Conservation (phyloP, 92 coral and sea anemone genomes). For the Galaxea fascicularis region DNA sequence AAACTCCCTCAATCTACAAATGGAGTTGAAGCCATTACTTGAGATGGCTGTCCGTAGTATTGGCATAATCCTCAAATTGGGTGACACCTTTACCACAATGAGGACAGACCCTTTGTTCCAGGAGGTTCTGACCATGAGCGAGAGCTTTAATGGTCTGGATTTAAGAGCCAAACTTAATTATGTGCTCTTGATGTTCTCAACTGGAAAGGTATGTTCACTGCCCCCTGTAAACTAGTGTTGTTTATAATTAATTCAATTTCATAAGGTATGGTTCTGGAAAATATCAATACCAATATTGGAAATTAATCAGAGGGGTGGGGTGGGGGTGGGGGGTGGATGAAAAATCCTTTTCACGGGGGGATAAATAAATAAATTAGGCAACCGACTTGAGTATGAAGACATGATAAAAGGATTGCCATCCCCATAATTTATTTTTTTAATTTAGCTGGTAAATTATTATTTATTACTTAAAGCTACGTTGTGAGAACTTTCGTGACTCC, state of each 20-base stretch:
- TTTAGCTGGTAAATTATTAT: too few species aligned
- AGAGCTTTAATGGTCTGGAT: not conserved
- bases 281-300: too few species aligned
- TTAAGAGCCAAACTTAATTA: conserved; percentile 5
- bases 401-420: too few species aligned
- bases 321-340: not conserved
- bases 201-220: conserved; percentile 8
- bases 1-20: not conserved
- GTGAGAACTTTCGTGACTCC: not conserved
- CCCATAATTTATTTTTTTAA: too few species aligned
- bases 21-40: not conserved
- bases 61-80: not conserved
- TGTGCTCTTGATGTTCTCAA: not conserved
- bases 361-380: too few species aligned
- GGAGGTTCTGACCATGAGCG: conserved; percentile 1
- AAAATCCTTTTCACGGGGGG: too few species aligned
- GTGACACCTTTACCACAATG: not conserved
- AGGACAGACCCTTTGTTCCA: not conserved
- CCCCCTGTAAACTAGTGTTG: conserved; percentile 3
- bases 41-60: not conserved
- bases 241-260: not conserved
- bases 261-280: not conserved
- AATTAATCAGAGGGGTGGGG: not conserved
- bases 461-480: conserved; percentile 3
- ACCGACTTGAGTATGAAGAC: too few species aligned